Conservation (phyloP, 2,888 invertebrate species). For the Callimorpha dominula region DNA sequence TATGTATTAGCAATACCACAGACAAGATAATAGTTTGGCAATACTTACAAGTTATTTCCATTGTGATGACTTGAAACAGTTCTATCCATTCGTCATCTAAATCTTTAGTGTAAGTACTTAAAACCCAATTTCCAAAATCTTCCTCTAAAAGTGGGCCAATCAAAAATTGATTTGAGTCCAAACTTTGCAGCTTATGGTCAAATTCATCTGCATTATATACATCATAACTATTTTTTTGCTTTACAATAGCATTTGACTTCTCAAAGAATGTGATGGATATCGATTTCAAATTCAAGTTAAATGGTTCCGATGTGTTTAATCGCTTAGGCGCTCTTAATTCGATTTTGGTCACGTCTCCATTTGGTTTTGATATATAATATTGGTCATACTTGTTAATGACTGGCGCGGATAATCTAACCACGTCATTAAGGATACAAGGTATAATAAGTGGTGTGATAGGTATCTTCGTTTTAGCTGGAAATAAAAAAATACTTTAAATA, state of each 20-base stretch:
- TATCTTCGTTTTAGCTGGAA: constrained; percentile 69
- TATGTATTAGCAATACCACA: too few species aligned
- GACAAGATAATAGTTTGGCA: too few species aligned
- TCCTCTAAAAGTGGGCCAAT: constrained; percentile 70
- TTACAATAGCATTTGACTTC: background rate
- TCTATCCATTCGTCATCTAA: constrained; percentile 64
- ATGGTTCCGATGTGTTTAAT: background rate
- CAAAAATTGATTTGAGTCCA: constrained; percentile 64
- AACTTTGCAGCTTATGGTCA: constrained; percentile 29
- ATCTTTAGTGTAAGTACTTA: constrained; percentile 65
- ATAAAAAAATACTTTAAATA: constrained; percentile 9
- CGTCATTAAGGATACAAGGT: constrained; percentile 60
- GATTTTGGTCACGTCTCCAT: constrained; percentile 59
- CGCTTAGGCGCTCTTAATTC: constrained; percentile 44
- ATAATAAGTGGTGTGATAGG: constrained; percentile 62
- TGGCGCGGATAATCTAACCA: constrained; percentile 66
- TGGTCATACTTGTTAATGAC: constrained; percentile 47
- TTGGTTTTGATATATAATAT: constrained; percentile 68
- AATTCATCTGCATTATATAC: constrained; percentile 34
- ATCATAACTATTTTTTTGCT: constrained; percentile 15
- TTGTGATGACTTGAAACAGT: constrained; percentile 71
- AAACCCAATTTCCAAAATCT: constrained; percentile 78
- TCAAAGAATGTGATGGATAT: background rate
- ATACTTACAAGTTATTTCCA: constrained; percentile 70
- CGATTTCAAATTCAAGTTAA: background rate